These are phyloP conservation scores for Sweltsa coloradensis DNA, from an alignment of 1,140 invertebrate genomes.

Conservation along the genomic window DNA sequence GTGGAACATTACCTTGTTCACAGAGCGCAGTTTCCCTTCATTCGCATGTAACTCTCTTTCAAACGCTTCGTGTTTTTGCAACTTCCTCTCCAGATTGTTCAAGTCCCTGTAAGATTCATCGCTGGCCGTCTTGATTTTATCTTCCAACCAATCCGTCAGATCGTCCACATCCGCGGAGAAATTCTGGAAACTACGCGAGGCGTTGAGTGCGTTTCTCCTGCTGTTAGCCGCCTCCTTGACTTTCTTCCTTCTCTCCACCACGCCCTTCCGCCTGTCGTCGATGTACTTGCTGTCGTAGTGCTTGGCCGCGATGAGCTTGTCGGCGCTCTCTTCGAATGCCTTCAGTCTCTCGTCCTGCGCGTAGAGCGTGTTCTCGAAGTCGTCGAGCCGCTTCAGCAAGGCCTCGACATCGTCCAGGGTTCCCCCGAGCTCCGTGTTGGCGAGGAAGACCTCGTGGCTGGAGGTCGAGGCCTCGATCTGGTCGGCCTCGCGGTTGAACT, in stretches of 20 bases:
- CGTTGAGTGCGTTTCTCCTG: constrained; percentile 56
- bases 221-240: constrained; percentile 64
- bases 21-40: constrained; percentile 70
- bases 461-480: constrained; percentile 92
- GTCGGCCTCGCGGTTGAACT: constrained; percentile 93
- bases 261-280: constrained; percentile 58
- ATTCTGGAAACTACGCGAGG: constrained; percentile 69
- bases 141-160: constrained; percentile 75
- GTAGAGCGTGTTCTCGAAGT: constrained; percentile 84
- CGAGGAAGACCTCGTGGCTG: constrained; percentile 86
- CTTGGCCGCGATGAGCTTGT: constrained; percentile 64
- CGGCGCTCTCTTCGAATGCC: constrained; percentile 73
- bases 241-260: constrained; percentile 52
- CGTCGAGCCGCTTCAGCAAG: constrained; percentile 83
- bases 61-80: constrained; percentile 97
- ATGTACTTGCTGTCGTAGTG: constrained; percentile 82
- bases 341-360: constrained; percentile 89
- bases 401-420: constrained; percentile 92
- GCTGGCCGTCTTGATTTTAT: constrained; percentile 80
- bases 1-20: too few species aligned
- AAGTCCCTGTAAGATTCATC: constrained; percentile 91
- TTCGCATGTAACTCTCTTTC: constrained; percentile 88
- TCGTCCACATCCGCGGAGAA: constrained; percentile 85
- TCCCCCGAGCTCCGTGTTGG: constrained; percentile 74
- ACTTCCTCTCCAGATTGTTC: constrained; percentile 80